Evolutionary conservation across 1,140 invertebrate species (phyloP).

Genomic region (Hycleus phaleratus): DNA sequence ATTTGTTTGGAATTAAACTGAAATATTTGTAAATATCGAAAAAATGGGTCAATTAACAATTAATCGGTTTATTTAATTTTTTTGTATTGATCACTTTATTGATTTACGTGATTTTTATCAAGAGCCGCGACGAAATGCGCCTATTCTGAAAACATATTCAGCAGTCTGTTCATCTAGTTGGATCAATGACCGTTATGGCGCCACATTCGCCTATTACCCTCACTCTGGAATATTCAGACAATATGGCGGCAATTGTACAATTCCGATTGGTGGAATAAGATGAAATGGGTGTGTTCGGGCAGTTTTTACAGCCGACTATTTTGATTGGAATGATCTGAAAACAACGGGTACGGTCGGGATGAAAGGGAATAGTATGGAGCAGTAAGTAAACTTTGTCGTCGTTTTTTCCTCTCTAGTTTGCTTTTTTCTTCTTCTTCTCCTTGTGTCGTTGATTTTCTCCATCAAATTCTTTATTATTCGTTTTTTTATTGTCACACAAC

Average conservation of each 20-base stretch:
- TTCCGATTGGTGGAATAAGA: constrained; percentile 20
- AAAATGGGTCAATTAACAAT: neutral
- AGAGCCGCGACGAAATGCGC: constrained; percentile 21
- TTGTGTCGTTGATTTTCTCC: too few species aligned
- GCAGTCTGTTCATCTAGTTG: constrained; percentile 20
- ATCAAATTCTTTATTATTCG: too few species aligned
- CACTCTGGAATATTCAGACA: constrained; percentile 11
- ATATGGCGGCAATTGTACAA: constrained; percentile 25
- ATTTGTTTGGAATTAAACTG: neutral
- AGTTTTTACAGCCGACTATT: constrained; percentile 2
- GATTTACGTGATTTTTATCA: constrained; percentile 30
- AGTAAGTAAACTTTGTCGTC: constrained; percentile 10
- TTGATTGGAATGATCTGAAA: too few species aligned
- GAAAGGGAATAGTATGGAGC: neutral
- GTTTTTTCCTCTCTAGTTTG: constrained; percentile 1
- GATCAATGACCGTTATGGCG: constrained; percentile 24
- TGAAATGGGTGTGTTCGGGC: constrained; percentile 4
- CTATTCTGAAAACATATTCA: constrained; percentile 19
- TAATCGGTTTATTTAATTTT: neutral
- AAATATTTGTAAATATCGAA: too few species aligned
- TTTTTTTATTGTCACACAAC: too few species aligned
- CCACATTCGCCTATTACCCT: constrained; percentile 20
- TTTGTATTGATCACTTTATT: constrained; percentile 29
- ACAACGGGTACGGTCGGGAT: too few species aligned
- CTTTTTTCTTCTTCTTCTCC: too few species aligned